Percentiles rank a stretch among this genome's conserved stretches.
These are phyloP conservation scores for Protomyctophum bolini DNA, from an alignment of 2,113 vertebrate genomes.

Conservation along the genomic window DNA sequence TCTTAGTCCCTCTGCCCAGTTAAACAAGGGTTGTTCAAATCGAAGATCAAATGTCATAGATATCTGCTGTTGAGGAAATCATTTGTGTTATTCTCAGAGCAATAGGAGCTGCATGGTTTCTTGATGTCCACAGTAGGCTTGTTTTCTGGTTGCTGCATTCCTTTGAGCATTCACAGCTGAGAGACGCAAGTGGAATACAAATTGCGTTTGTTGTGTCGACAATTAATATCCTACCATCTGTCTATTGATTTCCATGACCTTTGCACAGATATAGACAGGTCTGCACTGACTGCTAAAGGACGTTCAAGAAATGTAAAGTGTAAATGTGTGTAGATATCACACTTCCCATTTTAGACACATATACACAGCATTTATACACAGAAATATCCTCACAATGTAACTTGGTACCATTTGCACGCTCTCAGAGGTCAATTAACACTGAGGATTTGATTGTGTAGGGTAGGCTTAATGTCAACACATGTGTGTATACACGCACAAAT, in stretches of 20 bases:
- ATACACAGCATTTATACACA: slow-evolving; percentile 2
- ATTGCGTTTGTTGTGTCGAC: slow-evolving; percentile 47
- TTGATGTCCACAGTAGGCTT: background rate
- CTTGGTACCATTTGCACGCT: too few relatives aligned
- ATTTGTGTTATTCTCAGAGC: background rate
- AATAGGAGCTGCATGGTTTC: slow-evolving; percentile 6
- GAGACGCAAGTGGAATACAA: slow-evolving; percentile 34
- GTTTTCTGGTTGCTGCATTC: slow-evolving; percentile 13
- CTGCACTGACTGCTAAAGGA: slow-evolving; percentile 57
- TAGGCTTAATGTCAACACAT: too few relatives aligned
- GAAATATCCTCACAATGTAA: too few relatives aligned
- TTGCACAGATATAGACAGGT: slow-evolving; percentile 53
- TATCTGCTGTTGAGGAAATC: slow-evolving; percentile 18
- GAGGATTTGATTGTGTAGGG: slow-evolving; percentile 24
- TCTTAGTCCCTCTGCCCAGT: slow-evolving; percentile 28
- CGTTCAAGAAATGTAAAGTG: slow-evolving; percentile 23
- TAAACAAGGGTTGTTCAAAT: slow-evolving; percentile 37
- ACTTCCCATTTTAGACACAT: background rate
- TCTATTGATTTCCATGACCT: slow-evolving; percentile 66
- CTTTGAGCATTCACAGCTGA: slow-evolving; percentile 13
- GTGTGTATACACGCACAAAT: too few relatives aligned
- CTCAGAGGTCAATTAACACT: background rate
- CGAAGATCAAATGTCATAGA: slow-evolving; percentile 36
- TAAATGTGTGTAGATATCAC: slow-evolving; percentile 13
- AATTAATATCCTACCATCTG: slow-evolving; percentile 35